Evolutionary conservation across 2,888 invertebrate genomes (phyloP), one percentile per base, ranked within the genome.

Genomic region (Meiosimyza platycephala): DNA sequence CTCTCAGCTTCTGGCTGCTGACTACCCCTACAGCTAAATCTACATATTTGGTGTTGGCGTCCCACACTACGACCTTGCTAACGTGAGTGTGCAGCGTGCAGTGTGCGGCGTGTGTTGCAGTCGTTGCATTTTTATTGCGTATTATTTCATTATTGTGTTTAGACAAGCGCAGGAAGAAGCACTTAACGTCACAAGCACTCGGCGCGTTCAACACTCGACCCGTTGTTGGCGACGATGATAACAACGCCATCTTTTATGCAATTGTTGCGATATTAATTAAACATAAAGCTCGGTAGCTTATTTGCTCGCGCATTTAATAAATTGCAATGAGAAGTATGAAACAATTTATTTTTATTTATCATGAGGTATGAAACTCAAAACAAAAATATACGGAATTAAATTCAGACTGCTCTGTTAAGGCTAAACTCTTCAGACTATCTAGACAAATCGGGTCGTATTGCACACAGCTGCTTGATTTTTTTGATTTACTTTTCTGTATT

Each of bases 111-210:
- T 72, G 40, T 66, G 51, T 60, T n/a, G 15, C 28, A 18, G 18
- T 47, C 55, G 40, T 47, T 64, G 59, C 64, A 69, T 51, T 70
- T 73, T 69, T 64, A 72, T 70, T 47, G 63, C 66, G 57, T 74
- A 63, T 74, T 74, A 72, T 74, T 72, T 66, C 70, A 72, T 72
- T 74, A 72, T 74, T 68, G 74, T 72, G 66, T 70, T 70, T 71
- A 70, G 72, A 70, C 74, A 66, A 67, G 69, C 66, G 66, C 62
- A 69, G 72, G 59, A 74, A 74, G 59, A 74, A 74, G 55, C 68
- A 71, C 72, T 70, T 63, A 62, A 70, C 63, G 33, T 16, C 48
- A 54, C 50, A 47, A 67, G 13, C 40, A 54, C 22, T 18, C 18
- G 55, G 22, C 55, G 40, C 57, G 40, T 40, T 57, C 68, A n/a